Conservation (phyloP, 2,113 vertebrate genomes). For the Protomyctophum bolini region DNA sequence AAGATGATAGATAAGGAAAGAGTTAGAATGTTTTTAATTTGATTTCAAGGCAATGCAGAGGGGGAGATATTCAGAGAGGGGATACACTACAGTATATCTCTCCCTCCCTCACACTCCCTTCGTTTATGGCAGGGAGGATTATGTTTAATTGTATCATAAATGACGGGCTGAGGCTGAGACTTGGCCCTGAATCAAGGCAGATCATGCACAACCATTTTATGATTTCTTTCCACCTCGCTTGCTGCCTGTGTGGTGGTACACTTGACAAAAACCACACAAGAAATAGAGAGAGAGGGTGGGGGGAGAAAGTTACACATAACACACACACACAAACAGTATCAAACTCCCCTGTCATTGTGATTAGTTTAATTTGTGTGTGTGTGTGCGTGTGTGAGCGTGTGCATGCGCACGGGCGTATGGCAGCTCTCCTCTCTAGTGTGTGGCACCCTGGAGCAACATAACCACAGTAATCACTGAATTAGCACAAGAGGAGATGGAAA, state of each 20-base stretch:
- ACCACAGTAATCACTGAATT: slow-evolving; percentile 61
- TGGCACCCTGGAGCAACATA: slow-evolving; percentile 41
- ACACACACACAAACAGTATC: slow-evolving; percentile 4
- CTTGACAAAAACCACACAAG: slow-evolving; percentile 68
- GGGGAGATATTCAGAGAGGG: neutral
- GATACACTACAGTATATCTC: neutral
- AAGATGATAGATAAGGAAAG: too few relatives aligned
- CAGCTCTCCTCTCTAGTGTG: slow-evolving; percentile 25
- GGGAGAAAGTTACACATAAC: neutral
- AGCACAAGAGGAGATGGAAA: slow-evolving; percentile 28
- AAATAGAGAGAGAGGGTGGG: neutral
- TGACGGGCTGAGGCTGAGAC: slow-evolving; percentile 70
- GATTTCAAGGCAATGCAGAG: neutral
- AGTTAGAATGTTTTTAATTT: too few relatives aligned
- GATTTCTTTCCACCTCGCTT: slow-evolving; percentile 67
- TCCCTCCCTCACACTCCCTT: slow-evolving; percentile 15
- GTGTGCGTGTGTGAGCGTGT: neutral
- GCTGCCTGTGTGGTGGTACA: slow-evolving; percentile 63
- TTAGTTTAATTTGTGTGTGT: neutral
- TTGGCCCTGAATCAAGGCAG: slow-evolving; percentile 69
- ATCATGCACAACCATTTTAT: slow-evolving; percentile 63
- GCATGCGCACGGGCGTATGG: slow-evolving; percentile 10
- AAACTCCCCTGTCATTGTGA: neutral
- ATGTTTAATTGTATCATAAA: slow-evolving; percentile 73
- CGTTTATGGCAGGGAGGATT: slow-evolving; percentile 62